Evolutionary conservation across 2,797 vertebrate genomes (phyloP).

Genomic region (Acanthornis magna): DNA sequence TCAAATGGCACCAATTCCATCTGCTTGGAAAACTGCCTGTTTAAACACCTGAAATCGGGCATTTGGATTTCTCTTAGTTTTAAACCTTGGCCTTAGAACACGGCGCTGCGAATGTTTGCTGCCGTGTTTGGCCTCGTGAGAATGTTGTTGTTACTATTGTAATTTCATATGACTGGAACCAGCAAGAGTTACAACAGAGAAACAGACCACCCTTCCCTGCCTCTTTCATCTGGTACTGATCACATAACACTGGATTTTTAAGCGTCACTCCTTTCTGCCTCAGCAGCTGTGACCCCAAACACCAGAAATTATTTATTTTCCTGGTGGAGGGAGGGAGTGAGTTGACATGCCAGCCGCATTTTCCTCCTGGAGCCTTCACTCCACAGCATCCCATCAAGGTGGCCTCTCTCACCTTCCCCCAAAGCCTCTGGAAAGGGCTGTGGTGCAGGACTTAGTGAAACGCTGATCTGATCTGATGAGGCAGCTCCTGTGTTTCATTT

Average conservation of each 20-base stretch:
- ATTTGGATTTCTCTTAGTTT: background rate
- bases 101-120: background rate
- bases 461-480: background rate
- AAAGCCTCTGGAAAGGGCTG: rapidly evolving
- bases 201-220: background rate
- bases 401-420: background rate
- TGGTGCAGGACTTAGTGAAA: background rate
- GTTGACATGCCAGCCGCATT: background rate
- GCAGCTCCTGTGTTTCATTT: background rate
- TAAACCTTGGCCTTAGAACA: background rate
- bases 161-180: background rate
- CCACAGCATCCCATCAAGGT: background rate
- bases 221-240: background rate
- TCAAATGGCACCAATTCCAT: background rate
- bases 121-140: background rate
- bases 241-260: background rate
- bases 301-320: background rate
- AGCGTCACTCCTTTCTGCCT: background rate
- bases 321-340: rapidly evolving
- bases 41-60: background rate
- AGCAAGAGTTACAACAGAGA: background rate
- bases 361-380: background rate
- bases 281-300: background rate
- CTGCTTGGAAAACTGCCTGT: background rate
- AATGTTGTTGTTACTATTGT: background rate